Evolutionary conservation across 2,113 vertebrate species (phyloP).

Genomic region (Gracilinanus agilis): DNA sequence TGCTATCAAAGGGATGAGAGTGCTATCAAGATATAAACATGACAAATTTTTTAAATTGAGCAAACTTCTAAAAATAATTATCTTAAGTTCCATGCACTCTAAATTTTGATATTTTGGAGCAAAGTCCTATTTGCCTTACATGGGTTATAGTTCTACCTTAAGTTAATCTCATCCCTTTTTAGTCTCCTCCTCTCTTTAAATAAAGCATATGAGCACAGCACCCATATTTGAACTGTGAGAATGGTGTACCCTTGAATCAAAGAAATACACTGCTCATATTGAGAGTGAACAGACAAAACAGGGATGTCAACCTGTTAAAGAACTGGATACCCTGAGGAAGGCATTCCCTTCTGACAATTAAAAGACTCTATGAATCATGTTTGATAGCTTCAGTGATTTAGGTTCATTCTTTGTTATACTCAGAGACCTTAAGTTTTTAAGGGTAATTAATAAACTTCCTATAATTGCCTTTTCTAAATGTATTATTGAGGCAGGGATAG

Average conservation of each 20-base stretch:
- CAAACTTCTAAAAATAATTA: not conserved
- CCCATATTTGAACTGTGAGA: not conserved
- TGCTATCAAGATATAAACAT: not conserved
- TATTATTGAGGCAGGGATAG: slow-evolving; percentile 39
- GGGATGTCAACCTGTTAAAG: not conserved
- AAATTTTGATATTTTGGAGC: not conserved
- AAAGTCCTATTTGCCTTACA: not conserved
- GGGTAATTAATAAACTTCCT: not conserved
- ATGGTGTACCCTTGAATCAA: not conserved
- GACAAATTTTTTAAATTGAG: not conserved
- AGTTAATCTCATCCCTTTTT: not conserved
- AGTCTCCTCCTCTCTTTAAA: not conserved
- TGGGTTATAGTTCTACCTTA: not conserved
- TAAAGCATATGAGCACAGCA: not conserved
- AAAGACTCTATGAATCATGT: not conserved
- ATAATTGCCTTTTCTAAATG: slow-evolving; percentile 26
- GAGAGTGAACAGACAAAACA: not conserved
- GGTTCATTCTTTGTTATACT: slow-evolving; percentile 21
- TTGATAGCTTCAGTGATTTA: slow-evolving; percentile 8
- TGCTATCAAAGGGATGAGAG: not conserved
- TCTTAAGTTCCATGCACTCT: not conserved
- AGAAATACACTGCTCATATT: not conserved
- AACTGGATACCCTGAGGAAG: not conserved
- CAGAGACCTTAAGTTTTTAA: not conserved
- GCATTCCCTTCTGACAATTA: not conserved